Evolutionary conservation across 2,888 invertebrate genomes (phyloP), one percentile per base, ranked within the genome.

Genomic region (Rugalucina vietnamica): DNA sequence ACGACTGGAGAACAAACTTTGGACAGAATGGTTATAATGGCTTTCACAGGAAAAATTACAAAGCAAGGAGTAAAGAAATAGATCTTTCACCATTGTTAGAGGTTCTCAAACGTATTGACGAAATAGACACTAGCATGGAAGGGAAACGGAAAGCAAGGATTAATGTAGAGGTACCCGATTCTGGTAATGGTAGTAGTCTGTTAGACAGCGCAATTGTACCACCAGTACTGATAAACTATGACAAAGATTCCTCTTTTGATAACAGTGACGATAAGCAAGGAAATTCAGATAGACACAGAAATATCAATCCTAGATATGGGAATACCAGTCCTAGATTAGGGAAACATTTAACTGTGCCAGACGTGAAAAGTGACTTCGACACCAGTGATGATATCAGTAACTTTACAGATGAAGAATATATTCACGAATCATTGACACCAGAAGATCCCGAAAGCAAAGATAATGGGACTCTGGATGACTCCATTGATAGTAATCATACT

Each of bases 101-200:
- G 27, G 87, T 87, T 18, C 70, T 87, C 0, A 65, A 79, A 32
- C 69, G 74, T 24, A 87, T 87, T 34, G 85, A 85, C 75, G 34
- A 32, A 5, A 87, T 87, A 4, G 83, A 87, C 29, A 87, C 87
- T 0, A 84, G 85, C 72, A 85, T 87, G 81, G 81, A 81, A 27
- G 49, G 72, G 1, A 37, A 34, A 65, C 18, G 65, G 24, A 65
- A 65, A 65, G 34, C 34, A 18, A 29, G 5, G 5, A 10, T 27
- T 10, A 65, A 65, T n/a, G n/a, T n/a, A n/a, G n/a, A n/a, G n/a
- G n/a, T n/a, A n/a, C n/a, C n/a, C n/a, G n/a, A n/a, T n/a, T n/a
- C n/a, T n/a, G n/a, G n/a, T n/a, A n/a, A n/a, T n/a, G n/a, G n/a
- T n/a, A n/a, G n/a, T n/a, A n/a, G n/a, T n/a, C n/a, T n/a, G n/a